Base-by-base conservation (phyloP, 2,113 vertebrate species). In the Chunga burmeisteri region DNA sequence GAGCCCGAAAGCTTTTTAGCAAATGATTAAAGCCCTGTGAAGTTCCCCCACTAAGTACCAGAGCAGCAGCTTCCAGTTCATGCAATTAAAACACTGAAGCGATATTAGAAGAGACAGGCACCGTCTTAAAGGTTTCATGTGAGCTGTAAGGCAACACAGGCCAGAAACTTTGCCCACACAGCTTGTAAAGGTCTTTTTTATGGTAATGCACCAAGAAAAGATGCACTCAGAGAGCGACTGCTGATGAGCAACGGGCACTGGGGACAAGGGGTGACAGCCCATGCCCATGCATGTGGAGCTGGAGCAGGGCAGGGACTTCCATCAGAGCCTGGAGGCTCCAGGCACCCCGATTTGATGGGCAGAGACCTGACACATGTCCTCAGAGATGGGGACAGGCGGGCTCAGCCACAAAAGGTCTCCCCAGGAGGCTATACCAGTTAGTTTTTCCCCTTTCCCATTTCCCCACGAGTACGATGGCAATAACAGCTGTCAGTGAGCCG, bases 1-100 rank as follows among this genome's bases (percentile, higher is more conserved):
- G 36, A 95, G 77, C 91, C 94, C 22, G 26, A 96, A 96, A 96
- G 96, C 93, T 81, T 96, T 96, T 93, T 77, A 91, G 84, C 81
- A 87, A 87, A 72, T 93, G 52, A 95, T 92, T 82, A 94, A 94
- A 95, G 58, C 56, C 72, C 58, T 77, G 86, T 3, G 16, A 96
- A 91, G 81, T 90, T 95, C 42, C 40, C 40, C 29, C 46, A 80
- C 55, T 72, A 93, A 79, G 62, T 63, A 77, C 49, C 50, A 70
- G 83, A 87, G 81, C 78, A 90, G 65, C 71, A 87, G 89, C 70
- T 94, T 89, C 84, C 83, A 93, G 83, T 36, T 78, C 52, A 34
- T 32, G 70, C 88, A 94, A 94, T 91, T 95, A 91, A 94, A 91
- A 75, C 40, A 17, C 30, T 52, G 81, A 84, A 91, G 50, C 0